A percentile compares a stretch with the other conserved stretches of the same genome.
phyloP scores from a whole-genome alignment of 2,113 vertebrate species.

The Azemiops feae region DNA sequence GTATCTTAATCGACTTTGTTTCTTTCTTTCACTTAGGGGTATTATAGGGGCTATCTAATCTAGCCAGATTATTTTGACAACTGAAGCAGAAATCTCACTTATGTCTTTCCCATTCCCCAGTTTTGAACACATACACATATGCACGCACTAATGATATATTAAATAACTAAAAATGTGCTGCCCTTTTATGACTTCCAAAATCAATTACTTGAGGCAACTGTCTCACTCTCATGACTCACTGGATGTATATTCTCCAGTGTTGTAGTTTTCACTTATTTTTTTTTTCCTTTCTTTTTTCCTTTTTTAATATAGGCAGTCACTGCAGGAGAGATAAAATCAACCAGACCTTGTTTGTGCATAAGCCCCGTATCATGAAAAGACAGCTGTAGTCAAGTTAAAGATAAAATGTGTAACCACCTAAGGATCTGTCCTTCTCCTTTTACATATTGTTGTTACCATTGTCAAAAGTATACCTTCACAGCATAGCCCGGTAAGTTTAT shows the following conservation, averaged over 20 bases:
- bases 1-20: not conserved
- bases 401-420: not conserved
- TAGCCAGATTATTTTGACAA: not conserved
- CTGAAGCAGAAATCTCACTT: not conserved
- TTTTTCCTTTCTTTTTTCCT: not conserved
- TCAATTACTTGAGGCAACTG: not conserved
- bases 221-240: not conserved
- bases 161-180: not conserved
- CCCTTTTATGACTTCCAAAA: not conserved
- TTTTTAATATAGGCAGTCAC: not conserved
- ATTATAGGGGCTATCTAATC: not conserved
- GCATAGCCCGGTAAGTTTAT: not conserved
- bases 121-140: not conserved
- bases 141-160: not conserved
- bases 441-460: not conserved
- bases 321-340: not conserved
- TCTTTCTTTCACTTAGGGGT: not conserved
- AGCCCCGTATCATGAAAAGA: not conserved
- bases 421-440: not conserved
- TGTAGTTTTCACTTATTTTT: not conserved
- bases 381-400: not conserved
- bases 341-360: not conserved
- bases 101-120: not conserved
- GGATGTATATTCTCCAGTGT: not conserved
- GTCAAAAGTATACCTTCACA: not conserved